phyloP scores from a whole-genome alignment of 2,888 invertebrate species.

The Eueremaeus valkanovi region DNA sequence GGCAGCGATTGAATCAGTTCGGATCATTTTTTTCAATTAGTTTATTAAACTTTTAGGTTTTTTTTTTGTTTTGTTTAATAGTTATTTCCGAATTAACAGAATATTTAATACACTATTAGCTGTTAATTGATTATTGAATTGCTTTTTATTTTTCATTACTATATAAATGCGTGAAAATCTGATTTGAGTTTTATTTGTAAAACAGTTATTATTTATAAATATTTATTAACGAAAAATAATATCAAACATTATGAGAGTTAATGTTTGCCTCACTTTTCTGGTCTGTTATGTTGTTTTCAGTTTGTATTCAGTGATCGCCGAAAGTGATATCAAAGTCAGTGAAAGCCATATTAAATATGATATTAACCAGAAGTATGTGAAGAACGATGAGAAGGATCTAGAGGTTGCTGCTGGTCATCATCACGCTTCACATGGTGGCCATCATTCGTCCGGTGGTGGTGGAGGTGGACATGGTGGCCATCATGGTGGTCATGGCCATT shows the following conservation, averaged over 20 bases:
- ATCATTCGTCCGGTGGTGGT: neutral
- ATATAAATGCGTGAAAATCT: too few relatives aligned
- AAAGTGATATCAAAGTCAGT: conserved; percentile 7
- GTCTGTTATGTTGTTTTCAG: neutral
- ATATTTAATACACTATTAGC: too few relatives aligned
- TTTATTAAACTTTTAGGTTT: too few relatives aligned
- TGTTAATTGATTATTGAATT: too few relatives aligned
- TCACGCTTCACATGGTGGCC: neutral
- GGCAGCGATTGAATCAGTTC: neutral
- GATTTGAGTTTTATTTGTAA: too few relatives aligned
- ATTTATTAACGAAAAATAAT: too few relatives aligned
- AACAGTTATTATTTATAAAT: too few relatives aligned
- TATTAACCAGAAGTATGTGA: neutral
- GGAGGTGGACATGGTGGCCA: neutral
- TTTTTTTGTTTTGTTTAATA: too few relatives aligned
- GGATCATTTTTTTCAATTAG: neutral
- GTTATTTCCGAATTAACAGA: too few relatives aligned
- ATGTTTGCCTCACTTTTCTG: neutral
- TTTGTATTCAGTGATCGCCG: neutral
- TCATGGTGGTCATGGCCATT: neutral
- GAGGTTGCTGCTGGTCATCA: neutral
- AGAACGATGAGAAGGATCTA: neutral
- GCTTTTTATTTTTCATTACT: too few relatives aligned
- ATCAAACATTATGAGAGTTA: neutral
- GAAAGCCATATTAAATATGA: neutral